A percentile compares a stretch with the other conserved stretches of the same genome.
Evolutionary conservation across 2,113 vertebrate genomes (phyloP).

Genomic region (Tursiops truncatus): DNA sequence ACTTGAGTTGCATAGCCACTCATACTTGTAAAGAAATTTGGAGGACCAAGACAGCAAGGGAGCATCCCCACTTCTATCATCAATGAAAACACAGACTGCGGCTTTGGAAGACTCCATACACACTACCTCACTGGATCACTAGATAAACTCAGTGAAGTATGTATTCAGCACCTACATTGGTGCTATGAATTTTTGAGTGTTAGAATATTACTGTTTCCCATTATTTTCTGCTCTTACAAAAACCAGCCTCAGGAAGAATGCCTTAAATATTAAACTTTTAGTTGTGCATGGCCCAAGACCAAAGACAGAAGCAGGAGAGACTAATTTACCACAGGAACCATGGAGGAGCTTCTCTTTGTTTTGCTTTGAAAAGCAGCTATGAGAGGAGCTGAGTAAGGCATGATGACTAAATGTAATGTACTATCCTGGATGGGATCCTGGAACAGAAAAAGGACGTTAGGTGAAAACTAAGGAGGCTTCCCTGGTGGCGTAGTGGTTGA

Average conservation of each 20-base stretch:
- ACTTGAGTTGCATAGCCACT: not conserved
- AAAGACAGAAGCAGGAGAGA: not conserved
- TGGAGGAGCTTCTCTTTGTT: not conserved
- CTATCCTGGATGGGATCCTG: no score
- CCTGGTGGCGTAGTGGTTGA: no score
- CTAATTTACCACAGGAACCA: not conserved
- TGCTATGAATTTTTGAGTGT: not conserved
- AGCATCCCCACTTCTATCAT: no score
- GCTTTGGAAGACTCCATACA: not conserved
- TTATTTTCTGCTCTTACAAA: not conserved
- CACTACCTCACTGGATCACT: not conserved
- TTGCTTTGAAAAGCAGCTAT: not conserved
- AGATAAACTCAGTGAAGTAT: not conserved
- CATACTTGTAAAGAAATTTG: not conserved
- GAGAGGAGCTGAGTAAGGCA: not conserved
- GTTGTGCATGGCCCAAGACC: not conserved
- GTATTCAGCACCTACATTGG: not conserved
- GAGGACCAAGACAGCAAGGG: not conserved
- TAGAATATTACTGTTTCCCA: not conserved
- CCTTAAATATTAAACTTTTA: not conserved
- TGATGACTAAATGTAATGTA: no score
- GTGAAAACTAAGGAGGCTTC: no score
- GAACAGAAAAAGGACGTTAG: no score
- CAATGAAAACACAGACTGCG: not conserved
- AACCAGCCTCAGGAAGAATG: not conserved